These are phyloP conservation scores for Xenopus borealis DNA, from an alignment of 2,113 vertebrate species.

Conservation along the genomic window DNA sequence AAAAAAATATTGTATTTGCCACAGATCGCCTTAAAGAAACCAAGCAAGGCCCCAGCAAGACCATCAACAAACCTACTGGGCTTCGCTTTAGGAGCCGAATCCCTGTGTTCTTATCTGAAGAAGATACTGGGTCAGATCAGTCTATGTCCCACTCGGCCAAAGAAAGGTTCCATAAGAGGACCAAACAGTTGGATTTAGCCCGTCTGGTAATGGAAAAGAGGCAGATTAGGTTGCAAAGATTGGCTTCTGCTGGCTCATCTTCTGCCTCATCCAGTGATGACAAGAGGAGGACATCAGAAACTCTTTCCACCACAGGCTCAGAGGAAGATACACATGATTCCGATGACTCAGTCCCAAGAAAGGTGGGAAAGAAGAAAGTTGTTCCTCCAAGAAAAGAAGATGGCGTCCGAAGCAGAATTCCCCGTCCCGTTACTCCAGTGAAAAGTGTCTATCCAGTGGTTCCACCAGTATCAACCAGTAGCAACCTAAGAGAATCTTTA, in stretches of 20 bases:
- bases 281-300: constrained; percentile 74
- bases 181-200: constrained; percentile 77
- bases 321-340: constrained; percentile 86
- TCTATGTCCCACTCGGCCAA: constrained; percentile 68
- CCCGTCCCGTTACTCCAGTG: constrained; percentile 72
- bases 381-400: constrained; percentile 58
- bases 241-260: constrained; percentile 81
- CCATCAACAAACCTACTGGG: constrained; percentile 47
- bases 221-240: constrained; percentile 73
- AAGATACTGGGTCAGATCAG: constrained; percentile 79
- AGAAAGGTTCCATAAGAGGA: constrained; percentile 49
- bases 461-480: constrained; percentile 26
- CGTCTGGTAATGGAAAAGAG: constrained; percentile 83
- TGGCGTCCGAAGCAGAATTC: constrained; percentile 78
- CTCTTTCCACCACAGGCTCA: constrained; percentile 79
- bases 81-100: constrained; percentile 78
- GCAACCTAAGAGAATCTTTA: constrained; percentile 52
- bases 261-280: constrained; percentile 84
- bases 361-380: constrained; percentile 55
- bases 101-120: constrained; percentile 83
- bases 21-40: constrained; percentile 52
- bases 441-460: constrained; percentile 49
- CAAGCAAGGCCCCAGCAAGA: constrained; percentile 19
- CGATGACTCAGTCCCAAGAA: constrained; percentile 69
- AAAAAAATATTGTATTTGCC: constrained; percentile 19